Percentiles rank a stretch among this genome's conserved stretches.
These are phyloP conservation scores for Sepiola atlantica DNA, from an alignment of 2,888 invertebrate species.

Conservation along the genomic window DNA sequence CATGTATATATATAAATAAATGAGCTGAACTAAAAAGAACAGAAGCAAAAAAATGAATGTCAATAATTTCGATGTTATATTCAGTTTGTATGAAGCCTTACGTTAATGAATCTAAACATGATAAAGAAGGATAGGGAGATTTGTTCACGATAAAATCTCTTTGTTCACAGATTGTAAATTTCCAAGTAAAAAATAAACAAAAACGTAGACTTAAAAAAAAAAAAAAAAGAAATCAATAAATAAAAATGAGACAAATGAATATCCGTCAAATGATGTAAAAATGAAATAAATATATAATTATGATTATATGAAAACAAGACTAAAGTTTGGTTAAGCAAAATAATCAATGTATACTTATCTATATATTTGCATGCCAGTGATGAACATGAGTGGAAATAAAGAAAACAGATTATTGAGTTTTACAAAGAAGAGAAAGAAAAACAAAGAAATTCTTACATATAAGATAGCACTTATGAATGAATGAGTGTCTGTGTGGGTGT, in stretches of 20 bases:
- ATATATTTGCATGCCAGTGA: neutral
- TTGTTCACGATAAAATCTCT: neutral
- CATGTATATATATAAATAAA: neutral
- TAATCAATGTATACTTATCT: neutral
- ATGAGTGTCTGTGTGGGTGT: neutral
- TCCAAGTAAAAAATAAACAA: neutral
- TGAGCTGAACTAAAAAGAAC: neutral
- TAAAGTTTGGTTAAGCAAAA: neutral
- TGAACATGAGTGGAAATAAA: neutral
- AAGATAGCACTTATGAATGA: constrained; percentile 14
- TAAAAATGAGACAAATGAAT: neutral
- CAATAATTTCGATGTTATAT: constrained; percentile 2
- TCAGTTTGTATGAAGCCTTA: neutral
- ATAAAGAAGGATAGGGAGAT: neutral
- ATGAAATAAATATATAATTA: neutral
- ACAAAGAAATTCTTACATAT: neutral
- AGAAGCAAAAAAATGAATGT: neutral
- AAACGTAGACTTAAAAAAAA: neutral
- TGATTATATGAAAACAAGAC: neutral
- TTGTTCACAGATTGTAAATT: neutral
- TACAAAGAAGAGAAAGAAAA: neutral
- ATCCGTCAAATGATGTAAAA: neutral
- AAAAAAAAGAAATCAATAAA: neutral
- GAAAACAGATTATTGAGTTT: neutral
- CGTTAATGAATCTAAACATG: neutral